phyloP scores from a whole-genome alignment of 2,797 vertebrate genomes.

The Melopsittacus undulatus region DNA sequence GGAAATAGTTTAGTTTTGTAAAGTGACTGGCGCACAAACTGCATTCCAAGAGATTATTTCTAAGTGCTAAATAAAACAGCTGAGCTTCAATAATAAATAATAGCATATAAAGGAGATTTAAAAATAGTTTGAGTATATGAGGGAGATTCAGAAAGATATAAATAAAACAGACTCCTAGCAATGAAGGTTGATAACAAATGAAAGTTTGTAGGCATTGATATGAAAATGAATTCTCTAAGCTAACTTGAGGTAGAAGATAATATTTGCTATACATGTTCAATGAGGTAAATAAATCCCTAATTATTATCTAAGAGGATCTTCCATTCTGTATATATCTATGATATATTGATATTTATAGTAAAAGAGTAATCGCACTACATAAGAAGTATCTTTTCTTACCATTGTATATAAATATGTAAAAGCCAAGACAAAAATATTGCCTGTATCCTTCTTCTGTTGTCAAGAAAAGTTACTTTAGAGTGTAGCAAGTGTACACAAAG shows the following conservation, averaged over 20 bases:
- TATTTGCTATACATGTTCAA: not conserved
- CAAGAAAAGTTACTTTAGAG: not conserved
- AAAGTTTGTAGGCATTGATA: not conserved
- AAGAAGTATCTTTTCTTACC: not conserved
- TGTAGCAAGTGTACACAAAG: not conserved
- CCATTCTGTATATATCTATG: not conserved
- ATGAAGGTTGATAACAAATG: not conserved
- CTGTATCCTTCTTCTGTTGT: not conserved
- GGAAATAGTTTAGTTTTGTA: conserved; percentile 2
- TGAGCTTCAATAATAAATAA: conserved; percentile 55
- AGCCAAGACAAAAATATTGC: not conserved
- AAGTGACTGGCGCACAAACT: not conserved
- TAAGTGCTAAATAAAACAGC: conserved; percentile 8
- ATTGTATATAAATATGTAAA: not conserved
- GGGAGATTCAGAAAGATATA: not conserved
- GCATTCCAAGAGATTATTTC: conserved; percentile 5
- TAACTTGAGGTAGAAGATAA: not conserved
- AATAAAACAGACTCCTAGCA: not conserved
- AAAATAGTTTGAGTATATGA: conserved; percentile 24
- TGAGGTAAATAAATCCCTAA: not conserved
- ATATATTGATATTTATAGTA: not conserved
- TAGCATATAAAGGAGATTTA: not conserved
- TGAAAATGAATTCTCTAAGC: not conserved
- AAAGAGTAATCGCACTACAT: not conserved
- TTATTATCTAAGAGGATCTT: not conserved